A percentile compares a stretch with the other conserved stretches of the same genome.
phyloP scores from a whole-genome alignment of 2,113 vertebrate species.

The Saguinus imperator region DNA sequence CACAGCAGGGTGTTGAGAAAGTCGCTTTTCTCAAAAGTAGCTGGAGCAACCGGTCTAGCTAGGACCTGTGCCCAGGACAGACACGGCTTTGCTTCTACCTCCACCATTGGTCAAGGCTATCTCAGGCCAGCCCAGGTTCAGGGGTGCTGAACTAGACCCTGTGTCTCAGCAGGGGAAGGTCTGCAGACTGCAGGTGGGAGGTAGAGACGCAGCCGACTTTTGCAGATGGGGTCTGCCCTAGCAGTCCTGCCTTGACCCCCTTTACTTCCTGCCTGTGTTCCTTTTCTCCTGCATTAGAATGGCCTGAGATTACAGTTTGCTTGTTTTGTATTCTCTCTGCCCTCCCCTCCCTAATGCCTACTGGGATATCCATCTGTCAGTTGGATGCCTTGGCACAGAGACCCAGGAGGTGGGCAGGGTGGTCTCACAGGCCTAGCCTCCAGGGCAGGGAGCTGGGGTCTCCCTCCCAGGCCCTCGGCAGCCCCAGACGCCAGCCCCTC shows the following conservation, averaged over 20 bases:
- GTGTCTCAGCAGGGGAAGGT: rapidly evolving
- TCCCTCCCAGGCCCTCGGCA: not conserved
- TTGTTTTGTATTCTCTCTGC: not conserved
- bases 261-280: not conserved
- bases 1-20: not conserved
- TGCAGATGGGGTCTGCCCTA: rapidly evolving
- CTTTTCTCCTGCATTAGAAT: rapidly evolving
- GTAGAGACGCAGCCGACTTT: not conserved
- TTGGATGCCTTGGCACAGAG: rapidly evolving
- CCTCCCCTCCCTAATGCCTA: rapidly evolving
- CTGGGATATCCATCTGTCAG: rapidly evolving
- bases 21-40: rapidly evolving
- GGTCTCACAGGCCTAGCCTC: not conserved
- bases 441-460: rapidly evolving
- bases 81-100: rapidly evolving
- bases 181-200: not conserved
- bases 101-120: rapidly evolving
- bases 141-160: no score
- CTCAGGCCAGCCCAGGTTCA: not conserved
- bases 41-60: rapidly evolving
- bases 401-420: not conserved
- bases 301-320: not conserved
- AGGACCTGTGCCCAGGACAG: not conserved
- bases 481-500: not conserved
- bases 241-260: no score